Evolutionary conservation across 1,140 invertebrate species (phyloP), one percentile per base, ranked within the genome.

Genomic region (Belonocnema kinseyi): DNA sequence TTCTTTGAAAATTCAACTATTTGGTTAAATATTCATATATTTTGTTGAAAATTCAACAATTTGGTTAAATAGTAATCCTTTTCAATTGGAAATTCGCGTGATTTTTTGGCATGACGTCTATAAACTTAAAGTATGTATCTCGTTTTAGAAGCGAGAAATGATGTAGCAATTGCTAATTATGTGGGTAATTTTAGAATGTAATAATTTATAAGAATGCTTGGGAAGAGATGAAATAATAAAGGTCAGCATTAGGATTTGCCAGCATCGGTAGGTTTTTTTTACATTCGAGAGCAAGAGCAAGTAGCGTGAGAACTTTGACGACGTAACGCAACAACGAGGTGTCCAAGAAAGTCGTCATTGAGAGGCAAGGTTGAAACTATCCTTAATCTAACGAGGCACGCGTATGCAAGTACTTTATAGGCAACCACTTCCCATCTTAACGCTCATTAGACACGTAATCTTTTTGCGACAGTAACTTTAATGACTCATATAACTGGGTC

Each of bases 401-500:
- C 61, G 61, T 66, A 66, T 66, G 33, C 61, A 66, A 33, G n/a
- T 40, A 40, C 6, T 46, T 11, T 46, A 10, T 11, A 46, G 40
- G 40, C 78, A 80, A 85, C 78, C 51, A 56, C 76, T 79, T 77
- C 81, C 81, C 85, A 81, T 74, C 52, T 52, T 21, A 17, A 77
- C 51, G 70, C 50, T 74, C 56, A 80, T 82, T 77, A 70, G 75
- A 61, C 80, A 81, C 81, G 80, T 85, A 84, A 81, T 40, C 14
- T 46, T 51, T 77, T 26, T 70, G 40, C 73, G 56, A 76, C 50
- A 73, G 73, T 78, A 79, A 80, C 71, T 82, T 81, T 82, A 82
- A 86, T 89, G 87, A 89, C 50, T 88, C 88, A 89, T 78, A 82
- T 78, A 82, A 81, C 72, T 53, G 77, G 76, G 82, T 54, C 79